Evolutionary conservation across 2,113 vertebrate genomes (phyloP), one percentile per base, ranked within the genome.

Genomic region (Fregetta grallaria): DNA sequence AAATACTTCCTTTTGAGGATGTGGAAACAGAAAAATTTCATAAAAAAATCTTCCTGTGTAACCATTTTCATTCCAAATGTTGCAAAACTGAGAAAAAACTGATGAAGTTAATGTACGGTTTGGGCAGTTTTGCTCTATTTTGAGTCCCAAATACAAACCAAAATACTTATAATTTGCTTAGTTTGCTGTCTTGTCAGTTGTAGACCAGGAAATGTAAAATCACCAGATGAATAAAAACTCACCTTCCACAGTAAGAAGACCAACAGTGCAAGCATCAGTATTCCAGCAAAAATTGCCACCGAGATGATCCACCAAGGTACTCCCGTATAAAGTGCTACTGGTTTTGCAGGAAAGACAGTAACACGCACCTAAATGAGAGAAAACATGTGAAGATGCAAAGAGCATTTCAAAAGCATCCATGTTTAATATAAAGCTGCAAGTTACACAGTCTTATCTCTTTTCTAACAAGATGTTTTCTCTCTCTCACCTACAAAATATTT

Each of bases 221-320:
- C 81, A 73, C n/a, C 32, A 72, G 21, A 67, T 62, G 17, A 89
- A 19, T 85, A 80, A 92, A 87, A 94, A 87, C 98, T 98, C 96
- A 99, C 99, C 99, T 99, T 99, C 99, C 99, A 99, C 6, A 99
- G 97, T 91, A 99, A 94, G 97, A 99, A 99, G 45, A 99, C 99
- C 94, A 99, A 91, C 5, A 99, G 96, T 63, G 98, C 98, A 96
- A 99, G 98, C 98, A 99, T 99, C 88, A 99, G 92, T 91, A 99
- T 98, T 59, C 99, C 99, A 79, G 98, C 98, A 10, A 99, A 98
- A 86, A 99, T 97, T 22, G 99, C 99, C 88, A 99, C 98, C 0
- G 98, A 93, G 5, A 99, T 99, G 97, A 99, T 99, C 99, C 99
- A 99, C 99, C 99, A 99, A 1, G 99, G 98, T 10, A 99, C 97